Conservation (phyloP, 2,797 vertebrate genomes). For the Orestias chungarensis region DNA sequence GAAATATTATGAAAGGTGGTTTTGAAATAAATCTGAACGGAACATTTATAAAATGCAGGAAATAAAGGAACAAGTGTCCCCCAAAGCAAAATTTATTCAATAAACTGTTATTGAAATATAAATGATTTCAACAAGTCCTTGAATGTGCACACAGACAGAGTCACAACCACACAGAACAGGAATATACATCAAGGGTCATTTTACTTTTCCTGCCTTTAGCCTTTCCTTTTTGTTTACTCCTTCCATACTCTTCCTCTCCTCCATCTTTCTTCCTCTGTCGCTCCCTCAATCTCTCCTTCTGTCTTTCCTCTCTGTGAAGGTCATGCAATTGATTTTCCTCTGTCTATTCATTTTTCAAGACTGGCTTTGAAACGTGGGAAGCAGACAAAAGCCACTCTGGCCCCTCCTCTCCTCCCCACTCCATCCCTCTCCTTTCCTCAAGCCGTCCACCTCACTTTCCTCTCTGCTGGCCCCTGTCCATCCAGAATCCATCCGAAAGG, state of each 20-base stretch:
- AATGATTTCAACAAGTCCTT: constrained; percentile 63
- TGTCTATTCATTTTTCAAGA: constrained; percentile 89
- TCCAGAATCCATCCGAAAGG: constrained; percentile 58
- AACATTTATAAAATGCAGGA: constrained; percentile 26
- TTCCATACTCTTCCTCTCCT: constrained; percentile 68
- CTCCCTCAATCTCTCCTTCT: constrained; percentile 59
- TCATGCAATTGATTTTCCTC: constrained; percentile 89
- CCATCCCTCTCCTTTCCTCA: constrained; percentile 57
- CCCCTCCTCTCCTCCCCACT: constrained; percentile 62
- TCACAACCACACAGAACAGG: constrained; percentile 47
- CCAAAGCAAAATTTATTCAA: constrained; percentile 48
- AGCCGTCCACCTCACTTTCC: constrained; percentile 60
- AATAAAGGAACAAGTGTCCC: constrained; percentile 20
- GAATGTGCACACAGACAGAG: constrained; percentile 24
- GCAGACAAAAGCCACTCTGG: constrained; percentile 85
- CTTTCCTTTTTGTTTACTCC: constrained; percentile 67
- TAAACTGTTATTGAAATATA: constrained; percentile 58
- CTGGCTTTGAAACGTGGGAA: constrained; percentile 88
- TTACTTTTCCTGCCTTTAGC: constrained; percentile 69
- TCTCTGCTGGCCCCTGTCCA: constrained; percentile 50
- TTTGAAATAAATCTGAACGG: constrained; percentile 17
- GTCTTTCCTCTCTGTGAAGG: constrained; percentile 82
- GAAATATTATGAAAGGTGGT: constrained; percentile 8
- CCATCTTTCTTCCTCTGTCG: constrained; percentile 42
- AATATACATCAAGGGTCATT: constrained; percentile 75